Conservation (phyloP, 2,113 vertebrate species). For the Procavia capensis region DNA sequence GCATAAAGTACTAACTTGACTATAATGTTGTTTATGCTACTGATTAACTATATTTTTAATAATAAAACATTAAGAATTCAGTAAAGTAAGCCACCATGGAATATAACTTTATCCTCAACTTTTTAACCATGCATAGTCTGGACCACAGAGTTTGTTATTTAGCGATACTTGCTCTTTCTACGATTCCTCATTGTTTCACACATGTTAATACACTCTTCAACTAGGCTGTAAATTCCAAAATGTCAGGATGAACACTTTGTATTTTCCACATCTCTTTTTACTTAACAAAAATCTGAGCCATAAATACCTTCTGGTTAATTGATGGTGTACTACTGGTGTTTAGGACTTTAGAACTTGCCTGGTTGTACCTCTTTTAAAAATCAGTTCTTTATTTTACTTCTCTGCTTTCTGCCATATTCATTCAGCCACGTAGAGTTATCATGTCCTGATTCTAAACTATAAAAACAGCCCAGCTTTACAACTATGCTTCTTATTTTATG, state of each 20-base stretch:
- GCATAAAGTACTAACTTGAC: not conserved
- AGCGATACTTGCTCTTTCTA: not conserved
- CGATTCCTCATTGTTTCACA: not conserved
- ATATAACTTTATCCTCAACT: not conserved
- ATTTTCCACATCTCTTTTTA: not conserved
- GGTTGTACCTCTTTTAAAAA: not conserved
- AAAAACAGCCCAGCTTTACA: constrained; percentile 25
- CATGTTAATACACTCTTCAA: not conserved
- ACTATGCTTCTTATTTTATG: not conserved
- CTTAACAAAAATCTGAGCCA: constrained; percentile 44
- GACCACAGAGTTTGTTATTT: not conserved
- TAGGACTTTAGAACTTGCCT: not conserved
- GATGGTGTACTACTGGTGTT: not conserved
- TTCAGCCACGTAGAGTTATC: not conserved
- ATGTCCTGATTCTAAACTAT: not conserved
- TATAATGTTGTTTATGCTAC: constrained; percentile 12
- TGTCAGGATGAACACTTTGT: not conserved
- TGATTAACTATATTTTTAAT: constrained; percentile 18
- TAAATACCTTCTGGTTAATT: not conserved
- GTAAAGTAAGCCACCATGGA: not conserved
- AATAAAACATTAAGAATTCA: constrained; percentile 11
- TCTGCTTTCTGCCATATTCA: constrained; percentile 26
- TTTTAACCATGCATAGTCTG: not conserved
- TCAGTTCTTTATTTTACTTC: not conserved
- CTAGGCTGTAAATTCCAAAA: not conserved